phyloP scores from a whole-genome alignment of 2,888 invertebrate species.

The Cryptocephalus moraei region DNA sequence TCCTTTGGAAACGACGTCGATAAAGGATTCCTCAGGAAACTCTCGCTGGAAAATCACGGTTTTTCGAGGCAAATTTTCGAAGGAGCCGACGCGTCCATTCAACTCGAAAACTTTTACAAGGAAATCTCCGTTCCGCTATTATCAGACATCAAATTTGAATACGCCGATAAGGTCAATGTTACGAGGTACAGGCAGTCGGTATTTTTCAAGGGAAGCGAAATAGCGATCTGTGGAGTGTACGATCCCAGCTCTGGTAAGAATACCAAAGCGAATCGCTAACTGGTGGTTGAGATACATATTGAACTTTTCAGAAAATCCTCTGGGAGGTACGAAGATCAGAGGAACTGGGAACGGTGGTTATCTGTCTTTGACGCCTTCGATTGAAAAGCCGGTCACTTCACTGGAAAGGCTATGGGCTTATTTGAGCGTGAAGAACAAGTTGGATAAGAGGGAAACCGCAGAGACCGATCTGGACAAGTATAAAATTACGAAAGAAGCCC shows the following conservation, averaged over 20 bases:
- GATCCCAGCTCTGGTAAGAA: background rate
- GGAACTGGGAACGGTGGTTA: background rate
- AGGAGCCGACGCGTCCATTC: conserved; percentile 52
- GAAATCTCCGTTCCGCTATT: conserved; percentile 57
- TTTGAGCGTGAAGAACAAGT: conserved; percentile 49
- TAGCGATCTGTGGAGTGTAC: conserved; percentile 47
- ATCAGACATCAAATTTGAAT: conserved; percentile 51
- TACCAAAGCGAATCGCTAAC: background rate
- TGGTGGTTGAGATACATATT: background rate
- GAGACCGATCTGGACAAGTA: conserved; percentile 18
- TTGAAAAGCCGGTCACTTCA: conserved; percentile 14
- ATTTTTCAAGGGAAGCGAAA: conserved; percentile 51
- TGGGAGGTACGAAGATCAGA: background rate
- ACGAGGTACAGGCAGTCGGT: conserved; percentile 46
- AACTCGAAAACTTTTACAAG: conserved; percentile 53
- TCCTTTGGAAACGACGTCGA: conserved; percentile 59
- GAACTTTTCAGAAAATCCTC: conserved; percentile 17
- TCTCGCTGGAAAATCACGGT: conserved; percentile 52
- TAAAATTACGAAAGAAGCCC: conserved; percentile 39
- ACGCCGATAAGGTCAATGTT: conserved; percentile 43
- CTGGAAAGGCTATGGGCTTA: conserved; percentile 48
- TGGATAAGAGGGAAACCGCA: conserved; percentile 35
- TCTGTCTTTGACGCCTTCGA: background rate
- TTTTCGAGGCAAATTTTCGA: conserved; percentile 60
- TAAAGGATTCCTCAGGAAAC: conserved; percentile 49